A percentile compares a stretch with the other conserved stretches of the same genome.
These are phyloP conservation scores for Philopedon plagiatum DNA, from an alignment of 2,888 invertebrate genomes.

Conservation along the genomic window DNA sequence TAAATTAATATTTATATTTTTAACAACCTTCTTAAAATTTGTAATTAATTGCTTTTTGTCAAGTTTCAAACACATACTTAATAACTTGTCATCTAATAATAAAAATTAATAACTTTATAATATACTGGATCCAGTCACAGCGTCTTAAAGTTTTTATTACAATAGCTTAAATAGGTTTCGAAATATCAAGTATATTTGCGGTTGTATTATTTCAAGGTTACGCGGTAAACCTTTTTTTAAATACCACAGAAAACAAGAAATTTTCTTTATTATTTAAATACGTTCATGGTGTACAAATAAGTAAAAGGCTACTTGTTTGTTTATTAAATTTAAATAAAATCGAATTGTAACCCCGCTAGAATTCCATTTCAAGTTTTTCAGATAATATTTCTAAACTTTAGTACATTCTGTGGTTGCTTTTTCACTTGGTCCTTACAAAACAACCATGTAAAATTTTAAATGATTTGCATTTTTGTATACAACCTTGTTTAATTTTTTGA, in stretches of 20 bases:
- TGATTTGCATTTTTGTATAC: slow-evolving; percentile 4
- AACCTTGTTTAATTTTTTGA: slow-evolving; percentile 22
- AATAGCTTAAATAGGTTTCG: slow-evolving; percentile 12
- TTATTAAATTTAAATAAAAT: slow-evolving; percentile 2
- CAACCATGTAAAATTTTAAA: slow-evolving; percentile 15
- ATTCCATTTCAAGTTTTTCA: not conserved
- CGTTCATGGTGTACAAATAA: slow-evolving; percentile 1
- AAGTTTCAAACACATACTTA: not conserved
- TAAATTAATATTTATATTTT: not conserved
- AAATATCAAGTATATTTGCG: slow-evolving; percentile 5
- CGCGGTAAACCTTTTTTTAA: not conserved
- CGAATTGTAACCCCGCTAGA: not conserved
- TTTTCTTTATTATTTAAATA: slow-evolving; percentile 4
- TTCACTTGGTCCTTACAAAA: slow-evolving; percentile 7
- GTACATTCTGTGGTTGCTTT: not conserved
- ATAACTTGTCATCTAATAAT: not conserved
- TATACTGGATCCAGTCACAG: not conserved
- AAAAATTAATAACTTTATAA: not conserved
- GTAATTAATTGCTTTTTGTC: not conserved
- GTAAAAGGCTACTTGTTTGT: not conserved
- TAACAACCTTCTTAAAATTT: not conserved
- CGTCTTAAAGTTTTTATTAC: not conserved
- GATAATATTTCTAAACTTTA: not conserved
- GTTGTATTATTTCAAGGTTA: slow-evolving; percentile 3
- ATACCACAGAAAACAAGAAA: slow-evolving; percentile 5